Evolutionary conservation across 1,140 invertebrate species (phyloP).

Genomic region (Procambarus virginalis): DNA sequence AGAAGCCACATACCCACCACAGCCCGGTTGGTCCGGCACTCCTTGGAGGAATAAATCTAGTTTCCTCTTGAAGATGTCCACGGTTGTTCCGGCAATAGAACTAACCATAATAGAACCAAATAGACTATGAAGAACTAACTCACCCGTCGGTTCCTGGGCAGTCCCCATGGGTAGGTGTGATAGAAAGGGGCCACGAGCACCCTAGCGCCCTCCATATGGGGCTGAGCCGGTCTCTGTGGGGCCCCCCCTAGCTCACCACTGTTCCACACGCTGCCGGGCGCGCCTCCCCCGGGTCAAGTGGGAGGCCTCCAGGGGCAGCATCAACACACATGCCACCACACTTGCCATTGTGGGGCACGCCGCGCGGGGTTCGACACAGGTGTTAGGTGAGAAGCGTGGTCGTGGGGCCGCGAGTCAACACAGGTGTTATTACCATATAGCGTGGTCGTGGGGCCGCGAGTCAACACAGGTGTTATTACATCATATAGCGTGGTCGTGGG

Average conservation of each 20-base stretch:
- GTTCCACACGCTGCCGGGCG: slow-evolving; percentile 4
- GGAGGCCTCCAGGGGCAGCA: neutral
- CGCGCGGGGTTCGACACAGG: neutral
- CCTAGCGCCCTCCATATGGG: slow-evolving; percentile 62
- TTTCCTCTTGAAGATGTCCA: too few relatives aligned
- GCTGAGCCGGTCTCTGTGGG: neutral
- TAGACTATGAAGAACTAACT: slow-evolving; percentile 5
- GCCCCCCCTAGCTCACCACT: slow-evolving; percentile 49
- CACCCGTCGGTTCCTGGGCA: slow-evolving; percentile 62
- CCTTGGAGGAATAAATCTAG: too few relatives aligned
- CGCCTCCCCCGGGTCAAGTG: slow-evolving; percentile 7
- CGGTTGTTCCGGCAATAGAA: too few relatives aligned
- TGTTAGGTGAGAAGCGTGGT: too few relatives aligned
- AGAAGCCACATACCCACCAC: too few relatives aligned
- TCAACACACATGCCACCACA: neutral
- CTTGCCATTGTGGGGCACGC: neutral
- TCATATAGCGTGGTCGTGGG: too few relatives aligned
- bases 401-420: too few relatives aligned
- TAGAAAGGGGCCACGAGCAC: slow-evolving; percentile 65
- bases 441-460: too few relatives aligned
- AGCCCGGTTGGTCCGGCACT: too few relatives aligned
- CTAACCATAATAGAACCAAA: too few relatives aligned
- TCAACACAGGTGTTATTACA: too few relatives aligned
- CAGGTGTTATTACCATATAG: too few relatives aligned
- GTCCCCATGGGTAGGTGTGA: slow-evolving; percentile 69